Base-by-base conservation (phyloP, 2,888 invertebrate genomes). In the Dioctria linearis region DNA sequence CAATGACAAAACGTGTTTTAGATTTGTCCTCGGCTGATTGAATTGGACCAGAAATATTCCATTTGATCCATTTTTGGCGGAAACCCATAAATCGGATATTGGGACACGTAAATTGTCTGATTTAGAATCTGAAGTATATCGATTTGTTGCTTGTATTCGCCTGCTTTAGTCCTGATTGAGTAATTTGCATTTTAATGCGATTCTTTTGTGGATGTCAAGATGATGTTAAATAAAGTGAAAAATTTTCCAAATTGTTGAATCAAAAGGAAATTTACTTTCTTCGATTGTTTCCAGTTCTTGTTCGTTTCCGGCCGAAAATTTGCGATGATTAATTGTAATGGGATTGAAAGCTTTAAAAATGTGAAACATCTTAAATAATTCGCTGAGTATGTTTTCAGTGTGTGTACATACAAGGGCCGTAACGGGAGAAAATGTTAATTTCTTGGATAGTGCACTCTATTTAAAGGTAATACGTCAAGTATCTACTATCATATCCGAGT, bases 11-110 rank as follows among this genome's bases (percentile, higher is more conserved):
- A 82, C 80, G 80, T 82, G 80, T 82, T 82, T 82, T 80, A 80
- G 80, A 79, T 80, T 82, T 82, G 76, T 82, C 65, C 65, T 80
- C 80, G 80, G 78, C 80, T 82, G 80, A 82, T 82, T 82, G 82
- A 82, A 82, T 82, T 82, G 82, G 78, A 82, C 82, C 78, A 80
- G 78, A 80, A 81, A 81, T 81, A 81, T 81, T 80, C 81, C 81
- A 81, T 81, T 81, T 81, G 81, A 81, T 81, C 81, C 81, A 51
- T 79, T 81, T 79, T 81, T 73, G 73, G 81, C 54, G 79, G 81
- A 79, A 81, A 79, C 79, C 79, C 75, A 81, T 75, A 75, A 75
- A 75, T 75, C 75, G 75, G 75, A 81, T 81, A 81, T 81, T 81
- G 81, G 76, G 79, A 81, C 82, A 82, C 82, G 82, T 82, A 82